Conservation (phyloP, 2,113 vertebrate species). For the Megaptera novaeangliae region DNA sequence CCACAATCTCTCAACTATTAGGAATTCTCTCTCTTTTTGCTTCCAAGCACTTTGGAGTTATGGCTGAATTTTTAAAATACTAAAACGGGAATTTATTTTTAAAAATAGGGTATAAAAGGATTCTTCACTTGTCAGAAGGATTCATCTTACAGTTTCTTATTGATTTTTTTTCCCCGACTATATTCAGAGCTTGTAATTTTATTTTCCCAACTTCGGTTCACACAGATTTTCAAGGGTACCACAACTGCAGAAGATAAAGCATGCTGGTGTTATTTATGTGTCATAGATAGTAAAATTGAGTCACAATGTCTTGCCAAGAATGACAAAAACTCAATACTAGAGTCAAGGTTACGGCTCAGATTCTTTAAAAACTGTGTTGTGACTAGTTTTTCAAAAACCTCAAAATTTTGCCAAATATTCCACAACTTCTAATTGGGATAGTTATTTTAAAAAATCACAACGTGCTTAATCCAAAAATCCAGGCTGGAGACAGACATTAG, state of each 20-base stretch:
- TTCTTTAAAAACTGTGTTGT: neutral
- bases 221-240: neutral
- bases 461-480: neutral
- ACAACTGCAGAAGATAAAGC: neutral
- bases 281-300: neutral
- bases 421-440: neutral
- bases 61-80: neutral
- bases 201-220: constrained; percentile 19
- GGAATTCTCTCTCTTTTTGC: neutral
- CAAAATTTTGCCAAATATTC: neutral
- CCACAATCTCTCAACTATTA: neutral
- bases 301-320: neutral
- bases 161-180: neutral
- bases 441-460: constrained; percentile 16
- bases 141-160: neutral
- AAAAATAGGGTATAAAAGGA: neutral
- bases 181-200: constrained; percentile 9
- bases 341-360: neutral
- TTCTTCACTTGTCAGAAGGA: constrained; percentile 31
- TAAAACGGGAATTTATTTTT: neutral
- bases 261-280: neutral
- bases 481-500: neutral
- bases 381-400: neutral
- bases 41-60: neutral
- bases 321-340: neutral